Conservation (phyloP, 2,113 vertebrate genomes). For the Otus sunia region DNA sequence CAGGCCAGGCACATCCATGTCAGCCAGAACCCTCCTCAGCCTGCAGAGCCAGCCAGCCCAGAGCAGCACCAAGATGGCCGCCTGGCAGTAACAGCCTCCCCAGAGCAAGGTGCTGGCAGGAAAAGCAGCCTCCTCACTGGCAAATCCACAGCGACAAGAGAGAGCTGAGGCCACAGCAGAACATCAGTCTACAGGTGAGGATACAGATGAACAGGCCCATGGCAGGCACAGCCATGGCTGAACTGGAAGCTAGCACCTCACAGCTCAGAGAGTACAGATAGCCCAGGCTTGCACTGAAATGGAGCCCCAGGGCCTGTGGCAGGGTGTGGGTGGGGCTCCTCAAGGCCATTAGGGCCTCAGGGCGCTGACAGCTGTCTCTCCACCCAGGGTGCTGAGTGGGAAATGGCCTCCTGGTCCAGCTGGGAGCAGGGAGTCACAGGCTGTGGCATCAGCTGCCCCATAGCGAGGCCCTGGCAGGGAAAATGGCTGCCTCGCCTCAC, state of each 20-base stretch:
- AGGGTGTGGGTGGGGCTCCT: neutral
- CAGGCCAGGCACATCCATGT: accelerated
- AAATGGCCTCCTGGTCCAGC: neutral
- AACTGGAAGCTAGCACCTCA: neutral
- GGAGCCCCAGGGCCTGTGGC: too few species aligned
- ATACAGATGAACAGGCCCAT: neutral
- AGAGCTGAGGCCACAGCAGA: accelerated
- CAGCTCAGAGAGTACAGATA: accelerated
- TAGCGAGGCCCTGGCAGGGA: accelerated
- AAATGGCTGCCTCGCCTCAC: accelerated
- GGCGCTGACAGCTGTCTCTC: neutral
- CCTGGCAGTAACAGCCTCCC: accelerated
- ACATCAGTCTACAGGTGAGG: neutral
- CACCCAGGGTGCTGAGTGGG: accelerated
- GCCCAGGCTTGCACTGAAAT: neutral
- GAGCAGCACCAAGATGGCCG: accelerated
- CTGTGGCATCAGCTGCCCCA: too few species aligned
- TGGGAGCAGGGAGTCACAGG: accelerated
- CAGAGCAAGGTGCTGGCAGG: accelerated
- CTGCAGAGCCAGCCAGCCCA: accelerated
- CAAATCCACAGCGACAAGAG: accelerated
- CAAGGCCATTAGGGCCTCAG: neutral
- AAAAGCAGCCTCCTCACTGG: neutral
- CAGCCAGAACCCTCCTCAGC: neutral
- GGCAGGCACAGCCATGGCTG: accelerated